These are phyloP conservation scores for Oophaga sylvatica DNA, from an alignment of 2,797 vertebrate genomes.

Conservation along the genomic window DNA sequence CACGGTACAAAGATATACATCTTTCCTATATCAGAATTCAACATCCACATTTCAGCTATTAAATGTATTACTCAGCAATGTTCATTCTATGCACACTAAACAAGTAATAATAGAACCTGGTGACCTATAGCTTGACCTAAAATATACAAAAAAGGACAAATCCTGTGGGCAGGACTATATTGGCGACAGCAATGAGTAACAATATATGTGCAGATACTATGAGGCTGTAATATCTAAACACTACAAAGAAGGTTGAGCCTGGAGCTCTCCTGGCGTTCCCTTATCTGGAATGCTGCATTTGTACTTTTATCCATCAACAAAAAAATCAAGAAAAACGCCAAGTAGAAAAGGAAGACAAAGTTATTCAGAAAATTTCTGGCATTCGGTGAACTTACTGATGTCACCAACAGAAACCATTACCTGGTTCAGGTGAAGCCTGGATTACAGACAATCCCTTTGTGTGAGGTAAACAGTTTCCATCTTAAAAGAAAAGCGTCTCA, in stretches of 20 bases:
- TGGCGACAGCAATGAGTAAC: neutral
- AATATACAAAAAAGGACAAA: neutral
- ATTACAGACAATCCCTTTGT: conserved; percentile 53
- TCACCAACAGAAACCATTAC: conserved; percentile 44
- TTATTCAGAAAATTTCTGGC: conserved; percentile 41
- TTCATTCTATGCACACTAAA: neutral
- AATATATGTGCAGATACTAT: neutral
- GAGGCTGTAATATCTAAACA: neutral
- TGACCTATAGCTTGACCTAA: neutral
- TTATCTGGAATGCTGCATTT: conserved; percentile 1
- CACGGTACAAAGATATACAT: no score
- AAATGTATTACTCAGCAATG: neutral
- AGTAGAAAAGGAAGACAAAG: neutral
- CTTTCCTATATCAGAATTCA: no score
- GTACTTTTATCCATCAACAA: neutral
- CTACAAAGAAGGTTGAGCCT: neutral
- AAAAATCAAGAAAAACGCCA: neutral
- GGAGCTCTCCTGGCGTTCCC: neutral
- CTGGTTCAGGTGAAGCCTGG: conserved; percentile 38
- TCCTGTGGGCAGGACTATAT: no score
- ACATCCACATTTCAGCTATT: neutral
- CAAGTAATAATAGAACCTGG: neutral
- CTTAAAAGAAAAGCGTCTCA: conserved; percentile 13
- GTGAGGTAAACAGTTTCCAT: neutral
- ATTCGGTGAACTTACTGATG: conserved; percentile 42